Base-by-base conservation (phyloP, 2,113 vertebrate species). In the Tinamus guttatus region DNA sequence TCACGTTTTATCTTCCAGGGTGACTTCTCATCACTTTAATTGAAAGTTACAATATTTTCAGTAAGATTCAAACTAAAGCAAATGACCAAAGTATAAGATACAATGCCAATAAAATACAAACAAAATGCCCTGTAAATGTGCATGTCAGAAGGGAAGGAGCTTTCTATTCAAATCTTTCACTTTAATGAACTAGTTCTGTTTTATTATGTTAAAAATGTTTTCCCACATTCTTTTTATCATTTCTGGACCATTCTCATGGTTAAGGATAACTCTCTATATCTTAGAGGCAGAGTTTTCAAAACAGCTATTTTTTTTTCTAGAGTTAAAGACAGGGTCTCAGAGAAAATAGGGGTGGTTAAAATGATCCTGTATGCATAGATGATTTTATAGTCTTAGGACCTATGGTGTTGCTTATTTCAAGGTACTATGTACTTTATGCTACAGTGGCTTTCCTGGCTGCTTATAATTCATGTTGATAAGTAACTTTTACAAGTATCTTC, bases 251-350 rank as follows among this genome's bases (percentile, higher is more conserved):
- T 94, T 91, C 89, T 67, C 81, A 40, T 88, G 90, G 87, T 88
- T 54, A 24, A 87, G 91, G 24, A 51, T 93, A 91, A 36, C 67
- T 96, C 54, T 95, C 75, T 89, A 74, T 92, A 94, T 40, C 59
- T 95, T 92, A 70, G 90, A 97, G 34, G 17, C 67, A 90, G 90
- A 90, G 95, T 90, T 96, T 62, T 96, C 51, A 91, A 93, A 95
- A 79, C 28, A 85, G 30, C 88, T 91, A 64, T 62, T 94, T 96
- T 77, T 74, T 96, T 4, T 17, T n/a, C n/a, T n/a, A n/a, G n/a
- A n/a, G n/a, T n/a, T n/a, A n/a, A n/a, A n/a, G n/a, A n/a, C 90
- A 89, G 68, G 77, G 45, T 68, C 80, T 95, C 68, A 92, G 89
- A 94, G 54, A 85, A 95, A 97, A 94, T 84, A 93, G 67, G 67